Conservation (phyloP, 2,888 invertebrate genomes). For the Fragum sueziense region DNA sequence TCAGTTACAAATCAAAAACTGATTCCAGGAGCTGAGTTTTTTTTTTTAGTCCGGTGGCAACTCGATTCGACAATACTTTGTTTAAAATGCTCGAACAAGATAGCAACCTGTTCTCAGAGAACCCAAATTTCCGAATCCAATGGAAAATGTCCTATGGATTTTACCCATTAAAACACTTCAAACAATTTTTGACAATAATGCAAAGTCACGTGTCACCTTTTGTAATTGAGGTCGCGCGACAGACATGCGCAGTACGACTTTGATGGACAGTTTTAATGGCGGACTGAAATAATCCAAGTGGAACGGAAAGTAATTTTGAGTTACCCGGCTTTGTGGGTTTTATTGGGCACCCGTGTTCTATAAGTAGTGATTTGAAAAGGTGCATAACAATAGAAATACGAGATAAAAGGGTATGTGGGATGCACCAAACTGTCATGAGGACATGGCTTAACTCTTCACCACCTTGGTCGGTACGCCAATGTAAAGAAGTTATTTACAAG, state of each 20-base stretch:
- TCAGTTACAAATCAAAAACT: too few species aligned
- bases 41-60: too few species aligned
- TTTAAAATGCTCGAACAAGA: too few species aligned
- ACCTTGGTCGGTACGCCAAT: too few species aligned
- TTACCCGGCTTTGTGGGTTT: conserved; percentile 13
- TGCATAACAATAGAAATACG: neutral
- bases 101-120: too few species aligned
- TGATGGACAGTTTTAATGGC: conserved; percentile 21
- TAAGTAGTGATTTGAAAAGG: conserved; percentile 20
- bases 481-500: too few species aligned
- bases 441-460: neutral
- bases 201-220: conserved; percentile 25
- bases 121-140: too few species aligned
- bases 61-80: too few species aligned
- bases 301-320: neutral
- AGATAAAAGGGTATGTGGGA: conserved; percentile 24
- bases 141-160: too few species aligned
- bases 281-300: conserved; percentile 2
- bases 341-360: conserved; percentile 6
- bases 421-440: conserved; percentile 19
- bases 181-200: conserved; percentile 11
- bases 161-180: neutral
- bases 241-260: conserved; percentile 26
- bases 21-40: too few species aligned
- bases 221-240: conserved; percentile 33